Percentiles rank a stretch among this genome's conserved stretches.
phyloP scores from a whole-genome alignment of 2,113 vertebrate species.

The Actenoides hombroni region DNA sequence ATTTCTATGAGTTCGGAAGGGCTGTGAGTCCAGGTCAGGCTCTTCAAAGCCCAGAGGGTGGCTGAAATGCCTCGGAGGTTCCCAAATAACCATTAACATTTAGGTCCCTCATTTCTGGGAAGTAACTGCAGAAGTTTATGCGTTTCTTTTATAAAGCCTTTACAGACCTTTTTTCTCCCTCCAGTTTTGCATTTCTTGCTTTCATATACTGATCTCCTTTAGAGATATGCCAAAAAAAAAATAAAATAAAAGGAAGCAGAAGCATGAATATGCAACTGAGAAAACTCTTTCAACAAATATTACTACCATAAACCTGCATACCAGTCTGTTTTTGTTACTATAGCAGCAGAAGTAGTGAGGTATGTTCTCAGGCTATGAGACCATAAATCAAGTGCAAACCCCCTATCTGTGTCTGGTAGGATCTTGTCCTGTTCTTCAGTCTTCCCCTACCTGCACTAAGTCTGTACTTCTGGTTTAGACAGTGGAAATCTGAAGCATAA shows the following conservation, averaged over 20 bases:
- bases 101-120: not conserved
- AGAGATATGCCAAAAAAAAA: not conserved
- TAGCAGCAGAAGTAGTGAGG: constrained; percentile 51
- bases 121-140: not conserved
- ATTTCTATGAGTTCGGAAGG: not conserved
- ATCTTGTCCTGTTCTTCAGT: not conserved
- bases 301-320: constrained; percentile 14
- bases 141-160: not conserved
- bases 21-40: not conserved
- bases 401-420: constrained; percentile 32
- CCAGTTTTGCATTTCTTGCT: not conserved
- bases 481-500: constrained; percentile 40
- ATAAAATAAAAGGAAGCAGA: not conserved
- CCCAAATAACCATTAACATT: not conserved
- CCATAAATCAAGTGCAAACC: constrained; percentile 45
- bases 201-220: not conserved
- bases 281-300: constrained; percentile 18
- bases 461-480: constrained; percentile 40
- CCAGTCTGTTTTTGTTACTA: constrained; percentile 50
- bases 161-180: not conserved
- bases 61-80: not conserved
- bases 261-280: not conserved
- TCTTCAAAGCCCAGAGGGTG: not conserved
- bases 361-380: constrained; percentile 32
- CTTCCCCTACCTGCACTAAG: not conserved